phyloP scores from a whole-genome alignment of 92 coral and sea anemone species.

The Zoanthus sociatus region DNA sequence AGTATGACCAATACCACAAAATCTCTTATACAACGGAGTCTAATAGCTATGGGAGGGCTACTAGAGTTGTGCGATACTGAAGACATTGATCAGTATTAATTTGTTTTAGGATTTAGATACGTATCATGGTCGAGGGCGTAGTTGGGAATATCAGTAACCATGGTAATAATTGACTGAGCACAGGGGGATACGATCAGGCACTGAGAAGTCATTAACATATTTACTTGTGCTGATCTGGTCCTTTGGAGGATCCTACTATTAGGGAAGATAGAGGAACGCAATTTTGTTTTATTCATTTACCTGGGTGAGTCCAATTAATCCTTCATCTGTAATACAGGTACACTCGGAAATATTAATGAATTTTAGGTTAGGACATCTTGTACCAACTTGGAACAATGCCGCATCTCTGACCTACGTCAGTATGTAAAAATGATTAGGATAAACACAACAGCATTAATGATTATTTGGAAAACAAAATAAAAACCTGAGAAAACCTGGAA shows the following conservation, averaged over 20 bases:
- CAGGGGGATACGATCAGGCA: neutral
- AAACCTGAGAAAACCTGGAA: no score
- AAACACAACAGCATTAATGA: no score
- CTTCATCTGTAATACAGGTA: conserved; percentile 76
- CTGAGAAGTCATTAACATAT: neutral
- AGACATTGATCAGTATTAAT: neutral
- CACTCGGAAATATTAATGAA: conserved; percentile 81
- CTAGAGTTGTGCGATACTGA: neutral
- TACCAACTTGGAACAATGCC: conserved; percentile 62
- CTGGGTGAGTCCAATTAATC: conserved; percentile 76
- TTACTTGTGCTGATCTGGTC: neutral
- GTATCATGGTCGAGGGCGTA: neutral
- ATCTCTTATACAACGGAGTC: neutral
- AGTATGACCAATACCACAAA: no score
- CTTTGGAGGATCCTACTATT: no score
- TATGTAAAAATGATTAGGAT: neutral
- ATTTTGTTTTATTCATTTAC: conserved; percentile 31
- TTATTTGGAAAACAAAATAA: no score
- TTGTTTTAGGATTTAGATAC: neutral
- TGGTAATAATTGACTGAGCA: neutral
- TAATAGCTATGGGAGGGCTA: neutral
- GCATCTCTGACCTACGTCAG: conserved; percentile 66
- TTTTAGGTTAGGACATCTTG: conserved; percentile 74
- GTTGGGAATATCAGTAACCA: neutral
- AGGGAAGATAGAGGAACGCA: no score